Evolutionary conservation across 1,140 invertebrate genomes (phyloP).

Genomic region (Pseudomyrmex gracilis): DNA sequence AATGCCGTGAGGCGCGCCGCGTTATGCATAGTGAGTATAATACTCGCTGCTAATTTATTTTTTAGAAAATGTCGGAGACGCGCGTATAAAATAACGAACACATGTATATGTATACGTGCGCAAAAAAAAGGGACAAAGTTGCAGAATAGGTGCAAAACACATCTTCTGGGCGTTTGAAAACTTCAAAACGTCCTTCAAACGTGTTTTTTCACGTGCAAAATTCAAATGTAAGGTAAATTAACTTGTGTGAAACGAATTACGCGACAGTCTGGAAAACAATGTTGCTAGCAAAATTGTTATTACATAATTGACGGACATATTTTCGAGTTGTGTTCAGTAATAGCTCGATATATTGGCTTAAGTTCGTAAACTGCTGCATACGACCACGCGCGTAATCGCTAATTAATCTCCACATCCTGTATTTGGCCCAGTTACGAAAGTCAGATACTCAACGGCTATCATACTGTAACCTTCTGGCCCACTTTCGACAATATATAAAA

Average conservation of each 20-base stretch:
- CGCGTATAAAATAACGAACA: constrained; percentile 29
- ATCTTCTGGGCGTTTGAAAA: background rate
- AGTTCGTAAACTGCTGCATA: constrained; percentile 33
- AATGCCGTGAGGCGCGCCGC: constrained; percentile 29
- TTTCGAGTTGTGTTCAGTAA: constrained; percentile 7
- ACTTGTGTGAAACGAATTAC: too few relatives aligned
- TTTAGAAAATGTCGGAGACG: constrained; percentile 40
- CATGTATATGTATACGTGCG: constrained; percentile 7
- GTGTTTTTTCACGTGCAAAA: background rate
- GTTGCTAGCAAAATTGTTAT: background rate
- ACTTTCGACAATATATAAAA: constrained; percentile 43
- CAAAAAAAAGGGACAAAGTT: background rate
- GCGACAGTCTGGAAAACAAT: too few relatives aligned
- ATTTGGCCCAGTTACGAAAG: constrained; percentile 31
- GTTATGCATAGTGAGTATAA: constrained; percentile 40
- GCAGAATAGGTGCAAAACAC: constrained; percentile 14
- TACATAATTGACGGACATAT: background rate
- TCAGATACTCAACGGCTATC: constrained; percentile 7
- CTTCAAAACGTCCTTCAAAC: too few relatives aligned
- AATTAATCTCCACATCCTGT: constrained; percentile 31
- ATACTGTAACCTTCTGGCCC: constrained; percentile 19
- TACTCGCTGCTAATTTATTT: constrained; percentile 41
- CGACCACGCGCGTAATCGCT: background rate
- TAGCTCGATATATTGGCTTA: constrained; percentile 32
- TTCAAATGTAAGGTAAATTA: background rate